These are phyloP conservation scores for Oncorhynchus tshawytscha DNA, from an alignment of 2,113 vertebrate species.

Conservation along the genomic window DNA sequence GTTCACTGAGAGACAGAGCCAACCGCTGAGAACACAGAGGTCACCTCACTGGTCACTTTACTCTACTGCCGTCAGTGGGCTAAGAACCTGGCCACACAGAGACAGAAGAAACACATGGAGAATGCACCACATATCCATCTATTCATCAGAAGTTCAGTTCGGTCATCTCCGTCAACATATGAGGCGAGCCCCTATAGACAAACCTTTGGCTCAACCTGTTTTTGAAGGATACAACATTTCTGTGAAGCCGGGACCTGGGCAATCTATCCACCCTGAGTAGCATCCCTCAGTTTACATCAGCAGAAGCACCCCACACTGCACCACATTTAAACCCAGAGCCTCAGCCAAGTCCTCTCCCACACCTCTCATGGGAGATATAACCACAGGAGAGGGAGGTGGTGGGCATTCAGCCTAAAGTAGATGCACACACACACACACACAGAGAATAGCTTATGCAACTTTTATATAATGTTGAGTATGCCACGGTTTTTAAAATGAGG, in stretches of 20 bases:
- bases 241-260: neutral
- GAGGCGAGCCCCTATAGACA: too few species aligned
- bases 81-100: too few species aligned
- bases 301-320: neutral
- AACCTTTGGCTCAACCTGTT: too few species aligned
- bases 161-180: too few species aligned
- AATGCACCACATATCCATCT: too few species aligned
- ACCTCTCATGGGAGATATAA: neutral
- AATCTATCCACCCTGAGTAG: neutral
- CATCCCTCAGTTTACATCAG: neutral
- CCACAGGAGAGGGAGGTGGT: neutral
- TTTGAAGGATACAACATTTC: neutral
- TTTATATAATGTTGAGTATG: conserved; percentile 28
- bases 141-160: too few species aligned
- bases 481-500: conserved; percentile 1
- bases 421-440: neutral
- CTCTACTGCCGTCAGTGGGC: too few species aligned
- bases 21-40: neutral
- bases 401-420: neutral
- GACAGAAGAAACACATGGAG: too few species aligned
- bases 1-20: neutral
- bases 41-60: too few species aligned
- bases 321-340: neutral
- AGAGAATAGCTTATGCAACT: conserved; percentile 21
- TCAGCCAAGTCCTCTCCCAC: neutral